These are phyloP conservation scores for Etia nguti DNA, from an alignment of 2,113 vertebrate species.

Conservation along the genomic window DNA sequence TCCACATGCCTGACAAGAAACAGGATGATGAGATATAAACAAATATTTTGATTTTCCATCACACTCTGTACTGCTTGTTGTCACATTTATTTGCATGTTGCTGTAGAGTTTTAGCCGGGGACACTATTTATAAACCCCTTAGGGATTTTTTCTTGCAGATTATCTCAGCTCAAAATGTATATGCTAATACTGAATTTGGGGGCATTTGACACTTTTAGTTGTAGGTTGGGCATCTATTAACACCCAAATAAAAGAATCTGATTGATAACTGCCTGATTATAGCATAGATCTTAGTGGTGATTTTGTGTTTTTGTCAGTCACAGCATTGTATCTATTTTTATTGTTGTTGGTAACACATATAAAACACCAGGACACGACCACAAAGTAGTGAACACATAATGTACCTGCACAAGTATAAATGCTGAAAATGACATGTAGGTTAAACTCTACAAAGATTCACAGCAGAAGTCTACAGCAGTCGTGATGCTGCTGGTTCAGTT, in stretches of 20 bases:
- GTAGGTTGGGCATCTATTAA: too few relatives aligned
- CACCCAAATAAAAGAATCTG: too few relatives aligned
- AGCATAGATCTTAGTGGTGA: too few relatives aligned
- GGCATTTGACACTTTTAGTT: neutral
- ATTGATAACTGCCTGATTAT: too few relatives aligned
- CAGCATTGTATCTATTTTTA: neutral
- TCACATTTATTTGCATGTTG: neutral
- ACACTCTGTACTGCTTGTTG: neutral
- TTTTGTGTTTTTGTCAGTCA: neutral
- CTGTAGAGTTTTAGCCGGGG: neutral
- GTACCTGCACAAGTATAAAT: neutral
- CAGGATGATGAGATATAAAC: neutral
- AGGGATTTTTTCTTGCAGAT: neutral
- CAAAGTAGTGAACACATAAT: neutral
- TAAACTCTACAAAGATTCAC: neutral
- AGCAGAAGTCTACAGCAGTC: neutral
- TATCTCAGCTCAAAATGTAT: neutral
- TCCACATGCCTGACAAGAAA: neutral
- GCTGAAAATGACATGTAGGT: neutral
- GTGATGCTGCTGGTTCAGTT: neutral
- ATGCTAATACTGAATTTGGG: neutral
- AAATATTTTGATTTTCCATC: neutral
- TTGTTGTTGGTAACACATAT: neutral
- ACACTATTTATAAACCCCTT: neutral
- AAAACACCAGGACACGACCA: neutral